phyloP scores from a whole-genome alignment of 2,888 invertebrate genomes.

The Lithophane leautieri region DNA sequence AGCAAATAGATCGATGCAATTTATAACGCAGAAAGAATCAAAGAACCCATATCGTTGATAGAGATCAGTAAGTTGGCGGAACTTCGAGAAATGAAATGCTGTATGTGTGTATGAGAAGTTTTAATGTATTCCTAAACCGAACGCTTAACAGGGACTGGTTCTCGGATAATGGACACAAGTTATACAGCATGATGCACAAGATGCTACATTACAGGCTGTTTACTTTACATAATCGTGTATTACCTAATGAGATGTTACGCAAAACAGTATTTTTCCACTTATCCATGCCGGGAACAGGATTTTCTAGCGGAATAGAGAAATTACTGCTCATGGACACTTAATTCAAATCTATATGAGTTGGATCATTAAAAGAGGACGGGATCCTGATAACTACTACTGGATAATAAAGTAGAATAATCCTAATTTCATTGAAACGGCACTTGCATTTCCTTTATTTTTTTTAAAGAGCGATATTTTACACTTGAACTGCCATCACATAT shows the following conservation, averaged over 20 bases:
- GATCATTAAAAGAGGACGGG: constrained; percentile 12
- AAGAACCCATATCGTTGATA: constrained; percentile 40
- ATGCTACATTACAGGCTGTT: constrained; percentile 68
- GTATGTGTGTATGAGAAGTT: constrained; percentile 51
- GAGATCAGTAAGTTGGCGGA: constrained; percentile 40
- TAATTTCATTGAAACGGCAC: constrained; percentile 18
- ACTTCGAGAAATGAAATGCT: constrained; percentile 43
- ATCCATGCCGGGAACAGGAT: constrained; percentile 52
- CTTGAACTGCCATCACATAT: background rate
- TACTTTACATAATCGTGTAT: constrained; percentile 75
- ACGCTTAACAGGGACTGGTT: constrained; percentile 60
- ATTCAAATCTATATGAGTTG: constrained; percentile 29
- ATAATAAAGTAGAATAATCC: constrained; percentile 32
- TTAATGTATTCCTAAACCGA: constrained; percentile 62
- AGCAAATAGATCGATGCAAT: constrained; percentile 55
- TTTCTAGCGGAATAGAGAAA: constrained; percentile 63
- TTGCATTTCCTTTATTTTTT: constrained; percentile 10
- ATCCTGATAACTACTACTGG: constrained; percentile 19
- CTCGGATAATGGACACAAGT: constrained; percentile 63
- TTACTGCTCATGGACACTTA: constrained; percentile 46
- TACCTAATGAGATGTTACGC: constrained; percentile 73
- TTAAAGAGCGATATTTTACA: constrained; percentile 4
- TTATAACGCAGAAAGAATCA: constrained; percentile 47
- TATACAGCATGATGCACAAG: constrained; percentile 68
- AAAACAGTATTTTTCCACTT: constrained; percentile 69